Percentiles rank a stretch among this genome's conserved stretches.
These are phyloP conservation scores for Thereva nobilitata DNA, from an alignment of 2,888 invertebrate species.

Conservation along the genomic window DNA sequence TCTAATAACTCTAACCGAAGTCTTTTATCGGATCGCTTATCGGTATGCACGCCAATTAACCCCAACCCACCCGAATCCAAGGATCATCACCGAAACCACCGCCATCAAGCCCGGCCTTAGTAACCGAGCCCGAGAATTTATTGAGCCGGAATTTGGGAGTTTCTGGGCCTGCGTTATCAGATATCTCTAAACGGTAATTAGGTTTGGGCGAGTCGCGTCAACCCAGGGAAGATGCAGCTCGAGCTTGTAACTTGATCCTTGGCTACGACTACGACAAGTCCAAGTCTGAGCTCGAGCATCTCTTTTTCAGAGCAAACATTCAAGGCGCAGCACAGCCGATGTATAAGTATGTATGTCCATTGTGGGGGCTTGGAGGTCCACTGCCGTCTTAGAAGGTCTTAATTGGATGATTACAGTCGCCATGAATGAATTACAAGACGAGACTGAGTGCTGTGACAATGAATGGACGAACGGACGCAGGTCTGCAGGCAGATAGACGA, in stretches of 20 bases:
- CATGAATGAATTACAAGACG: slow-evolving; percentile 29
- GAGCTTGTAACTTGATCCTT: slow-evolving; percentile 17
- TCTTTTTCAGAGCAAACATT: neutral
- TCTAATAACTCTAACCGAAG: too few relatives aligned
- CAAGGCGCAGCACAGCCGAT: too few relatives aligned
- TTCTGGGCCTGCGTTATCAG: slow-evolving; percentile 13
- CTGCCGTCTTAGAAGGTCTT: slow-evolving; percentile 21
- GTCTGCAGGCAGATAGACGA: too few relatives aligned
- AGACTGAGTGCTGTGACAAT: slow-evolving; percentile 27
- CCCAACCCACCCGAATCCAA: too few relatives aligned
- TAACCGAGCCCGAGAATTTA: slow-evolving; percentile 19
- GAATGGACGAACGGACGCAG: slow-evolving; percentile 3
- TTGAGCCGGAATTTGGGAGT: slow-evolving; percentile 4
- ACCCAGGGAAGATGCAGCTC: slow-evolving; percentile 1
- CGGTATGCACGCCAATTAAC: too few relatives aligned
- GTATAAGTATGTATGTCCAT: neutral
- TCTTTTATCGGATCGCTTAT: too few relatives aligned
- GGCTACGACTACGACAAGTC: slow-evolving; percentile 22
- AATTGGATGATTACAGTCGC: slow-evolving; percentile 33
- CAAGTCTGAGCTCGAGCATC: slow-evolving; percentile 2
- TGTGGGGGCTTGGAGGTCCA: neutral
- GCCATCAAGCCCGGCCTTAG: too few relatives aligned
- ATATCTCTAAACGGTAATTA: slow-evolving; percentile 32
- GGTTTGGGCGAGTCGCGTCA: slow-evolving; percentile 16
- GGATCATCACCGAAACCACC: too few relatives aligned